These are phyloP conservation scores for Sula dactylatra DNA, from an alignment of 2,113 vertebrate species.

Conservation along the genomic window DNA sequence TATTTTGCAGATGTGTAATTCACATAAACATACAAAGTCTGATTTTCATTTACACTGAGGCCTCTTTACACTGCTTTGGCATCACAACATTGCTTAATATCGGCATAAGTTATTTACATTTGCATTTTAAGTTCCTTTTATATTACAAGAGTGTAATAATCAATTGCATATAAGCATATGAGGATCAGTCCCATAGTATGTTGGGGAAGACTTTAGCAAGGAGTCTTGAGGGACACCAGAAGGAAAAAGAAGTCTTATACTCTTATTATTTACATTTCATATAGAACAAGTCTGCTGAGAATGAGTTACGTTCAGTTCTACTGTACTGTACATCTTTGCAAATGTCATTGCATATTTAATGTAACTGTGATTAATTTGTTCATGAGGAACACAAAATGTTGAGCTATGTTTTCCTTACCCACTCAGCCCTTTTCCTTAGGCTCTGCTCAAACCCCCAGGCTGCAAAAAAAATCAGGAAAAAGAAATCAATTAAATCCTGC, in stretches of 20 bases:
- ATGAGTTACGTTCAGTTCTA: neutral
- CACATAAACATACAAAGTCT: constrained; percentile 62
- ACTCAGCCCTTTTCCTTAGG: neutral
- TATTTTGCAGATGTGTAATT: constrained; percentile 74
- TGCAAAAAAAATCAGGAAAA: neutral
- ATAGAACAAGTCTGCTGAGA: neutral
- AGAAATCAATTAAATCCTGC: neutral
- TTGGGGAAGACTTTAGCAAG: constrained; percentile 9
- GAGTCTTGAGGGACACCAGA: neutral
- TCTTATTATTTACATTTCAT: neutral
- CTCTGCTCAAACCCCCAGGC: neutral
- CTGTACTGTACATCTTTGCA: neutral
- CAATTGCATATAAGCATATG: neutral
- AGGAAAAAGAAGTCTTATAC: neutral
- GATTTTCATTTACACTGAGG: constrained; percentile 51
- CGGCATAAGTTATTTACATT: neutral
- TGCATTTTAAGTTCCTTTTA: neutral
- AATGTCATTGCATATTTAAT: constrained; percentile 32
- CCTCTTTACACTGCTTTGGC: neutral
- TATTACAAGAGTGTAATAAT: neutral
- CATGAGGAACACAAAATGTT: neutral
- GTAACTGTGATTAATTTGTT: constrained; percentile 30
- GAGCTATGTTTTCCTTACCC: neutral
- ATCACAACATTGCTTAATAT: constrained; percentile 27
- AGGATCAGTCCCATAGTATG: neutral